Evolutionary conservation across 2,888 invertebrate genomes (phyloP).

Genomic region (Abrostola tripartita): DNA sequence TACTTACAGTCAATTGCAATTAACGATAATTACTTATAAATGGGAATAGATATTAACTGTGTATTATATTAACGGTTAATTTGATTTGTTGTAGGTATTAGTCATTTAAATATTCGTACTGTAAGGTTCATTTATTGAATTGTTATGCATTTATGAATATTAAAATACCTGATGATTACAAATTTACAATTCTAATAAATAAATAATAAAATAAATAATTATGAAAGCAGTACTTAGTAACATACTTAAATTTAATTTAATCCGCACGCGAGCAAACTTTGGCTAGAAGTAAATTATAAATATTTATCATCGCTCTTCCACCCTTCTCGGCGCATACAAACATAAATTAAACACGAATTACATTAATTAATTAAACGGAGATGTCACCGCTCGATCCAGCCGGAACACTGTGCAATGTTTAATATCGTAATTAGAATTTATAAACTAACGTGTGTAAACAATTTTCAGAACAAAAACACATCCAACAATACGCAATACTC

Average conservation of each 20-base stretch:
- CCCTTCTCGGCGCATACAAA: conserved; percentile 60
- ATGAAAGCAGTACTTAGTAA: conserved; percentile 16
- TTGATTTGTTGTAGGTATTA: conserved; percentile 14
- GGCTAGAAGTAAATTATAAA: conserved; percentile 50
- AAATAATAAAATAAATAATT: conserved; percentile 15
- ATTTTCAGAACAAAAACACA: conserved; percentile 69
- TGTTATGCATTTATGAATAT: conserved; percentile 1
- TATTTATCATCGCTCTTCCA: conserved; percentile 53
- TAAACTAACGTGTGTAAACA: conserved; percentile 48
- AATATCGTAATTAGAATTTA: conserved; percentile 11
- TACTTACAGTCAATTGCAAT: conserved; percentile 51
- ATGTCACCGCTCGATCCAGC: conserved; percentile 63
- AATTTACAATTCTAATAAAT: conserved; percentile 17
- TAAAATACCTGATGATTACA: not conserved
- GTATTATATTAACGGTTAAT: conserved; percentile 19
- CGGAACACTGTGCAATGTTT: conserved; percentile 35
- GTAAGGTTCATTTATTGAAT: conserved; percentile 1
- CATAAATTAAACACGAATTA: conserved; percentile 52
- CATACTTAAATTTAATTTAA: conserved; percentile 33
- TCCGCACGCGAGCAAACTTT: conserved; percentile 46
- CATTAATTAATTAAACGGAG: conserved; percentile 49
- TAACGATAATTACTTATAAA: conserved; percentile 65
- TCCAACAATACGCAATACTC: conserved; percentile 62
- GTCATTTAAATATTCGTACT: conserved; percentile 17
- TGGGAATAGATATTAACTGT: conserved; percentile 36